Evolutionary conservation across 2,888 invertebrate species (phyloP), one percentile per base, ranked within the genome.

Genomic region (Heterodera filipjevi): DNA sequence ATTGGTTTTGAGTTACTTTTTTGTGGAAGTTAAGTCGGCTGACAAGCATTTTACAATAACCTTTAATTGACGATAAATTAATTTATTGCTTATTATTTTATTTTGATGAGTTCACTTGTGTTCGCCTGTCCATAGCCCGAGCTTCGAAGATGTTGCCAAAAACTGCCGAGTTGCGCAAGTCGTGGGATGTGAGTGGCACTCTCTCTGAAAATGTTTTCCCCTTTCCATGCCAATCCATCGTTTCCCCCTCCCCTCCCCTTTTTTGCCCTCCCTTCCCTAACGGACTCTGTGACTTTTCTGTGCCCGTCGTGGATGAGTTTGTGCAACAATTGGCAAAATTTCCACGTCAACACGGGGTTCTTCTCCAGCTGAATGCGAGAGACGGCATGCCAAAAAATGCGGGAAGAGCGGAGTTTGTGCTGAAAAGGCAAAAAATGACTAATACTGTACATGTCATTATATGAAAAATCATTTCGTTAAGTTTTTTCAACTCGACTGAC

Each of bases 261-360:
- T n/a, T n/a, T n/a, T n/a, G n/a, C n/a, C n/a, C n/a, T n/a, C n/a
- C n/a, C n/a, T 27, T 59, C 32, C 27, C 66, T 10, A 16, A 76
- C 30, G 32, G 19, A 70, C 77, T 77, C 71, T 22, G 71, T 71
- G 27, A 33, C 86, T 71, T 84, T 85, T 32, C 86, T 93, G 90
- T 98, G 96, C 0, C 97, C 98, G 91, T 99, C 98, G 27, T 97
- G 92, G 81, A 98, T 91, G 77, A 99, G 92, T 86, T 98, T 98
- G 91, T 99, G 99, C 33, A 98, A 92, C 83, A 98, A 94, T 91
- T 99, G 95, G 89, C 96, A 97, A 91, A 98, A 96, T 91, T 99
- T 99, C 99, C 99, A 99, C 44, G 96, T 95, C 72, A 96, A 94
- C 86, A 99, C 96, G 81, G 95, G 93, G 91, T 96, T 95, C 86